These are phyloP conservation scores for Pogoniulus pusillus DNA, from an alignment of 2,797 vertebrate genomes.

Conservation along the genomic window DNA sequence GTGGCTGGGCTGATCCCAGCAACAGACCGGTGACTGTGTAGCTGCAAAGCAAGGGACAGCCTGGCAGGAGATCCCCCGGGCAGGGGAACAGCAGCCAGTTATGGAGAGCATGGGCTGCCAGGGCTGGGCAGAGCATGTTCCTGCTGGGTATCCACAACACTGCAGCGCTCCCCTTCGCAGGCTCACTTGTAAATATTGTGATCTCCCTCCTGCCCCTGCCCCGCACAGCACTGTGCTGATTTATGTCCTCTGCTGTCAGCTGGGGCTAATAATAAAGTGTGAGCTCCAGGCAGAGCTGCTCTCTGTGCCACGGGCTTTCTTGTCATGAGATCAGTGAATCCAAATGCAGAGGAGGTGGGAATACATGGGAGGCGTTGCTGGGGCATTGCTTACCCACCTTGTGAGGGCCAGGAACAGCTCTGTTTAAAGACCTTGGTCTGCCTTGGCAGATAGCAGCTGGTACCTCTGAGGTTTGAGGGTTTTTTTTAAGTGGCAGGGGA, in stretches of 20 bases:
- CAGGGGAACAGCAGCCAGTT: background rate
- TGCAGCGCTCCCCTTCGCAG: background rate
- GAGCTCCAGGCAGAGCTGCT: background rate
- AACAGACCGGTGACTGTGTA: background rate
- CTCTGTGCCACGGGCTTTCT: background rate
- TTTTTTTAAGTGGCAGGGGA: background rate
- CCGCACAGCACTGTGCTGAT: background rate
- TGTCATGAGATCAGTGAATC: background rate
- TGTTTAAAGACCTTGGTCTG: background rate
- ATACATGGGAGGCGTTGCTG: fast-evolving
- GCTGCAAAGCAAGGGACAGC: background rate
- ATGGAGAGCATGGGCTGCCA: background rate
- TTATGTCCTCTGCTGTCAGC: constrained; percentile 51
- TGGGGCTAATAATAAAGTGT: constrained; percentile 46
- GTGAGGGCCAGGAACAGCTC: background rate
- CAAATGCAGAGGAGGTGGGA: background rate
- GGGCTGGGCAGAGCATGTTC: background rate
- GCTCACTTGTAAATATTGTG: background rate
- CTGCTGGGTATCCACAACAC: constrained; percentile 37
- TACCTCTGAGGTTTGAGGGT: background rate
- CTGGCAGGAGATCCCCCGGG: background rate
- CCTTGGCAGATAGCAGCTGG: constrained; percentile 6
- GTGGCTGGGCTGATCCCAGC: background rate
- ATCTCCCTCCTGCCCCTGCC: background rate
- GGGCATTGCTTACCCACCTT: background rate